These are phyloP conservation scores for Origma solitaria DNA, from an alignment of 2,113 vertebrate genomes.

Conservation along the genomic window DNA sequence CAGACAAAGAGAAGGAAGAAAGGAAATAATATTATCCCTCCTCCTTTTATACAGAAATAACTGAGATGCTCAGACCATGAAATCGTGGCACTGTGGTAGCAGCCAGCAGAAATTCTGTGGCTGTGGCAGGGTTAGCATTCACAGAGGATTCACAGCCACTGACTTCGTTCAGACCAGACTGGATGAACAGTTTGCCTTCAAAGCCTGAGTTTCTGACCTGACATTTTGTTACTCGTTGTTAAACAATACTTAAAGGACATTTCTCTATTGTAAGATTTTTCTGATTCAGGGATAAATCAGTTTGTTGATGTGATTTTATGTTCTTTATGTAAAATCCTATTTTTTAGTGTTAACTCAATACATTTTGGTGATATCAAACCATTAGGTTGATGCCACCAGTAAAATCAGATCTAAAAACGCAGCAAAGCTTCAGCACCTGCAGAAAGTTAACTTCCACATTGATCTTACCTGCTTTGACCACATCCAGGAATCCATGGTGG, in stretches of 20 bases:
- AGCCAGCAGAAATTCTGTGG: background rate
- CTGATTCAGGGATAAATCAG: background rate
- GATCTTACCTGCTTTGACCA: background rate
- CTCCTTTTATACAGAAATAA: background rate
- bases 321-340: background rate
- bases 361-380: background rate
- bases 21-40: background rate
- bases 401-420: background rate
- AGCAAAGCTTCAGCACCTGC: background rate
- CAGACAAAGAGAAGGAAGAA: background rate
- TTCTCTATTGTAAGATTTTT: background rate
- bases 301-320: background rate
- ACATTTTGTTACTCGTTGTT: accelerated
- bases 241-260: background rate
- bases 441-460: background rate
- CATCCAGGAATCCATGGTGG: background rate
- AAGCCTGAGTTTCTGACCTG: background rate
- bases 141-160: background rate
- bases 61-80: constrained; percentile 32
- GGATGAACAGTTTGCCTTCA: background rate
- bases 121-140: background rate
- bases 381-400: background rate
- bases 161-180: background rate
- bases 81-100: background rate
- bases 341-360: background rate